phyloP scores from a whole-genome alignment of 2,113 vertebrate species.

The Perca fluviatilis region DNA sequence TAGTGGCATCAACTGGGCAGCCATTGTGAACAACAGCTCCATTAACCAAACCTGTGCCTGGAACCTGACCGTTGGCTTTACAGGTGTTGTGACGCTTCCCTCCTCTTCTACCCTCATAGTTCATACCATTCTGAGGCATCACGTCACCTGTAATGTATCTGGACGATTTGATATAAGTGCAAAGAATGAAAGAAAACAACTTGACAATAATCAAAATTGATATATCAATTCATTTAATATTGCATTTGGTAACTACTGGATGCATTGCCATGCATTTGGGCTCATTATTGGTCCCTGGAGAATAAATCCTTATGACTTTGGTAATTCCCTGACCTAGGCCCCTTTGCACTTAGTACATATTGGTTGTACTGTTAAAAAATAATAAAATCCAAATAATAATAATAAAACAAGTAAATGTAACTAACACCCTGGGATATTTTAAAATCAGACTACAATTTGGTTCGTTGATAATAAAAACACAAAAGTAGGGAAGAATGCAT shows the following conservation, averaged over 20 bases:
- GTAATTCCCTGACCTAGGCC: neutral
- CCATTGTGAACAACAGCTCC: neutral
- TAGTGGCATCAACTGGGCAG: neutral
- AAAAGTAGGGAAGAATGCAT: too few species aligned
- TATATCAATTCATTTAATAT: neutral
- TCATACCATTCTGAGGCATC: conserved; percentile 53
- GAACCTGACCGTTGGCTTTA: neutral
- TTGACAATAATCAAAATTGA: neutral
- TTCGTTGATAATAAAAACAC: too few species aligned
- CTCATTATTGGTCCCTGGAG: neutral
- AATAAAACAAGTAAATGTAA: neutral
- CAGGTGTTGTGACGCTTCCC: neutral
- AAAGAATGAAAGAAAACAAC: neutral
- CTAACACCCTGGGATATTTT: too few species aligned
- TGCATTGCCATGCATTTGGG: neutral
- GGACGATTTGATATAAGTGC: neutral
- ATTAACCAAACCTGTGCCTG: conserved; percentile 27
- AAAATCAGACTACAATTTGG: neutral
- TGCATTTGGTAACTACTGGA: neutral
- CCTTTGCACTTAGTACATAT: neutral
- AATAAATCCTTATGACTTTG: neutral
- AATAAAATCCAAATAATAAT: neutral
- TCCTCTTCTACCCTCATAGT: conserved; percentile 5
- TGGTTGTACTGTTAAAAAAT: neutral
- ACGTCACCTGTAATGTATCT: conserved; percentile 34